phyloP scores from a whole-genome alignment of 2,113 vertebrate genomes.

The Barnardius zonarius region DNA sequence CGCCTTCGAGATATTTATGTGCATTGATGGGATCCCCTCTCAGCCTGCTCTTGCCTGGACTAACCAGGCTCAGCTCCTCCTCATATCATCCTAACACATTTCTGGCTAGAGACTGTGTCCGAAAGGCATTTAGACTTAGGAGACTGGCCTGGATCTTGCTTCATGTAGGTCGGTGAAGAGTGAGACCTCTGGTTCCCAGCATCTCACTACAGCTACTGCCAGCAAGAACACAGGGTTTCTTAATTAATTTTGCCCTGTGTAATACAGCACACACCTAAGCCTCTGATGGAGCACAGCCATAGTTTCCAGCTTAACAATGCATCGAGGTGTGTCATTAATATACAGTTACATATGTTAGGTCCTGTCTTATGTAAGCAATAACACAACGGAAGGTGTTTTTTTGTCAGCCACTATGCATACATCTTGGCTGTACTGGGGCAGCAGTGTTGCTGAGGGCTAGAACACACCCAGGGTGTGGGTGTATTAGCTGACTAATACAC shows the following conservation, averaged over 20 bases:
- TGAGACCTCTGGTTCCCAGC: neutral
- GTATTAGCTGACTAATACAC: conserved; percentile 20
- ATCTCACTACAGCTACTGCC: neutral
- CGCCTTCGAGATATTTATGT: neutral
- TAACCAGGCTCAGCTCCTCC: neutral
- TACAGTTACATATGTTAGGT: conserved; percentile 30
- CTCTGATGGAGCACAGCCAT: neutral
- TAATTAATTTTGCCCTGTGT: neutral
- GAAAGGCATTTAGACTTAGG: neutral
- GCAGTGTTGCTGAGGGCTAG: conserved; percentile 10
- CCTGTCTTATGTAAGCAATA: conserved; percentile 29
- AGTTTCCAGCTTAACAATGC: conserved; percentile 34
- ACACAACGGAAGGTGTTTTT: conserved; percentile 5
- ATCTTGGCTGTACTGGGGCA: neutral
- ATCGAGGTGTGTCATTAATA: conserved; percentile 26
- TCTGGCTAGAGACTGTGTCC: neutral
- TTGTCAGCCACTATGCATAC: neutral
- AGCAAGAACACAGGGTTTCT: neutral
- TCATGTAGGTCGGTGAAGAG: neutral
- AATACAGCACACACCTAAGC: conserved; percentile 23
- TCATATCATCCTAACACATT: neutral
- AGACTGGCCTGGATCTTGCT: neutral
- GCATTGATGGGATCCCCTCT: neutral
- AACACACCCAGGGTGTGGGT: conserved; percentile 48
- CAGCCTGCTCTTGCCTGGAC: neutral